These are phyloP conservation scores for Abrostola tripartita DNA, from an alignment of 2,888 invertebrate species.

Conservation along the genomic window DNA sequence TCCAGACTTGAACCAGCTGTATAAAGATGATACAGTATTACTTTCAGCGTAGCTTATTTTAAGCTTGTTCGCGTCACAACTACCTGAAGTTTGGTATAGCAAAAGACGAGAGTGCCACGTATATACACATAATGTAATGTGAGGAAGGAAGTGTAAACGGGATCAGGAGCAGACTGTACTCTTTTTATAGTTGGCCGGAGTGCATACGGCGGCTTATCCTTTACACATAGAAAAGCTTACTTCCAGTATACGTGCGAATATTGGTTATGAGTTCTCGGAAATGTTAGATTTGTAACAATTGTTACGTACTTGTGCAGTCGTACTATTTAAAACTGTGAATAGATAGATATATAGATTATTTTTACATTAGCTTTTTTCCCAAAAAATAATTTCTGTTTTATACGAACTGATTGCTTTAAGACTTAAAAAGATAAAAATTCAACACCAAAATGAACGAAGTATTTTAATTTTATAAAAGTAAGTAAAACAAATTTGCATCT, in stretches of 20 bases:
- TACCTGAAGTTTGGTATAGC: background rate
- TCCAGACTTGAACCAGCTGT: conserved; percentile 1
- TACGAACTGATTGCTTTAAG: no score
- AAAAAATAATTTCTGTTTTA: no score
- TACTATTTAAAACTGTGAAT: no score
- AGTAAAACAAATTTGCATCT: no score
- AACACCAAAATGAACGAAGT: no score
- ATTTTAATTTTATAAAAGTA: no score
- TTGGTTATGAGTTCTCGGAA: conserved; percentile 12
- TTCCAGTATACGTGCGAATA: conserved; percentile 13
- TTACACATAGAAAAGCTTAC: conserved; percentile 15
- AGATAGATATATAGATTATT: no score
- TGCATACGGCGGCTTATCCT: conserved; percentile 7
- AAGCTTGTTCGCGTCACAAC: conserved; percentile 3
- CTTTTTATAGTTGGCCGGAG: conserved; percentile 8
- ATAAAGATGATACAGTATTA: conserved; percentile 5
- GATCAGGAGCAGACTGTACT: conserved; percentile 20
- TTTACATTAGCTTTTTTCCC: no score
- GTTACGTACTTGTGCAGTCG: background rate
- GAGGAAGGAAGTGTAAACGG: conserved; percentile 22
- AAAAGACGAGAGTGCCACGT: conserved; percentile 2
- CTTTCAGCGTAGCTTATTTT: conserved; percentile 3
- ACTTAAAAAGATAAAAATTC: no score
- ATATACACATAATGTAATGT: conserved; percentile 8
- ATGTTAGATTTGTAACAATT: background rate